phyloP scores from a whole-genome alignment of 2,113 vertebrate genomes.

The Ibidorhyncha struthersii region DNA sequence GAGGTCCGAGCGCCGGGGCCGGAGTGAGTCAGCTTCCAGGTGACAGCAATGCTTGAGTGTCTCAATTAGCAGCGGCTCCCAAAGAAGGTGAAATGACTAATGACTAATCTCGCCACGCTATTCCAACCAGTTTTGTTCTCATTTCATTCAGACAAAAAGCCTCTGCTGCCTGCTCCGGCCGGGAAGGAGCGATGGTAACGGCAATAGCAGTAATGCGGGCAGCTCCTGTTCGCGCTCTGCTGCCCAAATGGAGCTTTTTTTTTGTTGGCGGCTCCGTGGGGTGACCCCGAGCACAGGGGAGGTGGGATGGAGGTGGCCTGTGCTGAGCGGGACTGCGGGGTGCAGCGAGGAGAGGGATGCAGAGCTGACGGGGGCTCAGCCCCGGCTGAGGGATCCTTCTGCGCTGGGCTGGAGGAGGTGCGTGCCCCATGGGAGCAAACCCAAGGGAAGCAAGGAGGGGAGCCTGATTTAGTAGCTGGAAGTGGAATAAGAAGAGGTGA shows the following conservation, averaged over 20 bases:
- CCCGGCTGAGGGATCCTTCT: too few relatives aligned
- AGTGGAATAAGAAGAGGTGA: background rate
- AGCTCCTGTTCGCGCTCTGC: background rate
- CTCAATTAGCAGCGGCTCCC: conserved; percentile 14
- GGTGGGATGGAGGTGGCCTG: fast-evolving
- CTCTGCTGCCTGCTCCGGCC: background rate
- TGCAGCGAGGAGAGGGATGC: background rate
- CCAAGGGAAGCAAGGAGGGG: background rate
- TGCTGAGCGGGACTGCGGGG: fast-evolving
- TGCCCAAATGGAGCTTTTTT: background rate
- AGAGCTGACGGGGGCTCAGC: background rate
- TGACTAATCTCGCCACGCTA: background rate
- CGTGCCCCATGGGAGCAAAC: fast-evolving
- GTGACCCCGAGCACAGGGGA: background rate
- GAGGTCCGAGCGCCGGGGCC: background rate
- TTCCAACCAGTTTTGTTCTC: background rate
- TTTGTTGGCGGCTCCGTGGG: fast-evolving
- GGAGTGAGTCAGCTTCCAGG: background rate
- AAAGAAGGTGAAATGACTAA: conserved; percentile 1
- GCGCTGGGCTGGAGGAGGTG: fast-evolving
- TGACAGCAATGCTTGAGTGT: background rate
- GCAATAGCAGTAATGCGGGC: fast-evolving
- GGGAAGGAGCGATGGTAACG: background rate
- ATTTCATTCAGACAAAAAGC: conserved; percentile 1
- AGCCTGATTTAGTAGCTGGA: background rate